These are phyloP conservation scores for Polyodon spathula DNA, from an alignment of 2,113 vertebrate genomes.

Conservation along the genomic window DNA sequence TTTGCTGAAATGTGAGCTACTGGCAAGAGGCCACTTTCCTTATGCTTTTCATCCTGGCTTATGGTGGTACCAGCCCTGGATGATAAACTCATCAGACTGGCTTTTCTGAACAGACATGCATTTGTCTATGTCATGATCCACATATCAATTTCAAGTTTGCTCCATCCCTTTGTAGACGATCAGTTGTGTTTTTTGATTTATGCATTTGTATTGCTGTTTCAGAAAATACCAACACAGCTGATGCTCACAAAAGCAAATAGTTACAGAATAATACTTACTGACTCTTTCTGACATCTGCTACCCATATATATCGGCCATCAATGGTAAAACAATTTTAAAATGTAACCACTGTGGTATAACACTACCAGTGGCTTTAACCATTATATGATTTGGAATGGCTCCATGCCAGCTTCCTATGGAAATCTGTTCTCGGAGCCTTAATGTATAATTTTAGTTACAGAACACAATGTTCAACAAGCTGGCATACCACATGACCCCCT, in stretches of 20 bases:
- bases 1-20: background rate
- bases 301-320: background rate
- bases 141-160: background rate
- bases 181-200: background rate
- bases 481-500: no score
- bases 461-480: no score
- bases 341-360: no score
- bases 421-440: no score
- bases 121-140: background rate
- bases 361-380: no score
- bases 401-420: no score
- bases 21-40: slow-evolving; percentile 4
- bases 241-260: slow-evolving; percentile 2
- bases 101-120: background rate
- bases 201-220: background rate
- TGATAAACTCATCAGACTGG: background rate
- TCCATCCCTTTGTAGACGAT: background rate
- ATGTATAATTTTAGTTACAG: no score
- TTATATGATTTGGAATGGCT: no score
- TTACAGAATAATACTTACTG: background rate
- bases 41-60: background rate
- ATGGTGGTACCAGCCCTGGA: slow-evolving; percentile 6
- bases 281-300: slow-evolving; percentile 2
- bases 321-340: no score
- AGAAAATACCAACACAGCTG: background rate